phyloP scores from a whole-genome alignment of 2,797 vertebrate species.

The Trachops cirrhosus region DNA sequence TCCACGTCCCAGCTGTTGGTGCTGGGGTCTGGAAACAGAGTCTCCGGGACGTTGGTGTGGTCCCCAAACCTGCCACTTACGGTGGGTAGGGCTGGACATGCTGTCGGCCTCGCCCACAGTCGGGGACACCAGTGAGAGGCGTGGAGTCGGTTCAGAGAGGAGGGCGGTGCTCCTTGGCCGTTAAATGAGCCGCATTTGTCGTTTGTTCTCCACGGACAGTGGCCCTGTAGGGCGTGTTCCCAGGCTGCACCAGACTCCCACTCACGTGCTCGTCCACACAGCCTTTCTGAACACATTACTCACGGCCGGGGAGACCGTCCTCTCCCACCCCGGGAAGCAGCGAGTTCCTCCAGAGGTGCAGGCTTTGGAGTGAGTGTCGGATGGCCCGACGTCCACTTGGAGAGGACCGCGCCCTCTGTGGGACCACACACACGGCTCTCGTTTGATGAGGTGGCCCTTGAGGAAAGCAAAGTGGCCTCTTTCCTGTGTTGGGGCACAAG shows the following conservation, averaged over 20 bases:
- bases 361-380: too few relatives aligned
- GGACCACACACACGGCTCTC: neutral
- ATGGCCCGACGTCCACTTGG: too few relatives aligned
- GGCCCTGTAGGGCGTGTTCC: neutral
- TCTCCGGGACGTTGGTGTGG: neutral
- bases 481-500: neutral
- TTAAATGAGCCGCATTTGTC: neutral
- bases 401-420: neutral
- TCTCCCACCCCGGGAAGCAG: too few relatives aligned
- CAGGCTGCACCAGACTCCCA: neutral
- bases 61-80: neutral
- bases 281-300: too few relatives aligned
- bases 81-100: neutral
- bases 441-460: neutral
- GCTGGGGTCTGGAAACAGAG: neutral
- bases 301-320: too few relatives aligned
- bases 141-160: neutral
- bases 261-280: too few relatives aligned
- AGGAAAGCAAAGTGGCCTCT: neutral
- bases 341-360: too few relatives aligned
- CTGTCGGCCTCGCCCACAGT: neutral
- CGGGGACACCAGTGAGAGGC: neutral
- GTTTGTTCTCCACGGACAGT: neutral
- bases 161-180: neutral
- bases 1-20: neutral